Percentiles rank a stretch among this genome's conserved stretches.
Conservation (phyloP, 2,797 vertebrate genomes). For the Loriculus beryllinus region DNA sequence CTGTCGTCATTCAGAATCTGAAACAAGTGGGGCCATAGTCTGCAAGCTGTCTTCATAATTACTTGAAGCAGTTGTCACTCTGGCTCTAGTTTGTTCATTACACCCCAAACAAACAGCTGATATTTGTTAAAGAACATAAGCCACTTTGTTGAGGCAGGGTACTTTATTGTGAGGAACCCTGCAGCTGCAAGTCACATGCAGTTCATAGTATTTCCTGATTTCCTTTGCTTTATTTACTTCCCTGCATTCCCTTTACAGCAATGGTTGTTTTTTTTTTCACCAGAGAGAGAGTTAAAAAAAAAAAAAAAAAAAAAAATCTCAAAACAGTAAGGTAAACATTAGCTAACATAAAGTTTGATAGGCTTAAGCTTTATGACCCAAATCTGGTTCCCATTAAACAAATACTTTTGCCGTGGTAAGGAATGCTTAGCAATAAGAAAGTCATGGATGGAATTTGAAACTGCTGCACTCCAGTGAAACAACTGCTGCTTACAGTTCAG, state of each 20-base stretch:
- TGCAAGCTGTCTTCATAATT: slow-evolving; percentile 79
- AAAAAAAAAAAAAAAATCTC: neutral
- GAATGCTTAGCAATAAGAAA: slow-evolving; percentile 66
- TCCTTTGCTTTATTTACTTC: slow-evolving; percentile 68
- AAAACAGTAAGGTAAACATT: slow-evolving; percentile 74
- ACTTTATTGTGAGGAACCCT: slow-evolving; percentile 59
- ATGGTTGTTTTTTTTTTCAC: slow-evolving; percentile 57
- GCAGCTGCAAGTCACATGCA: slow-evolving; percentile 74
- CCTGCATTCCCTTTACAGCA: slow-evolving; percentile 62
- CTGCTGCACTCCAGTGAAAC: neutral
- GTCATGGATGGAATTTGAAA: slow-evolving; percentile 55
- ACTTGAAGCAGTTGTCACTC: slow-evolving; percentile 77
- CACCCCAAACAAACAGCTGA: slow-evolving; percentile 76
- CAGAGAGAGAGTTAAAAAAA: neutral
- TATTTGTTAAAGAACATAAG: slow-evolving; percentile 75
- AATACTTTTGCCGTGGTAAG: slow-evolving; percentile 33
- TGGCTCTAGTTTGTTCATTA: slow-evolving; percentile 74
- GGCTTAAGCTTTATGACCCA: slow-evolving; percentile 70
- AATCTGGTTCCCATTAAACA: slow-evolving; percentile 70
- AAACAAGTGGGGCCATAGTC: slow-evolving; percentile 77
- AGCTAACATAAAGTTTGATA: slow-evolving; percentile 70
- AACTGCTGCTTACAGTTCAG: neutral
- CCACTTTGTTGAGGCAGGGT: slow-evolving; percentile 73
- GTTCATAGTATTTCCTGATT: slow-evolving; percentile 69
- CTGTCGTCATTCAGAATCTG: slow-evolving; percentile 69